Evolutionary conservation across 2,113 vertebrate genomes (phyloP).

Genomic region (Neogobius melanostomus): DNA sequence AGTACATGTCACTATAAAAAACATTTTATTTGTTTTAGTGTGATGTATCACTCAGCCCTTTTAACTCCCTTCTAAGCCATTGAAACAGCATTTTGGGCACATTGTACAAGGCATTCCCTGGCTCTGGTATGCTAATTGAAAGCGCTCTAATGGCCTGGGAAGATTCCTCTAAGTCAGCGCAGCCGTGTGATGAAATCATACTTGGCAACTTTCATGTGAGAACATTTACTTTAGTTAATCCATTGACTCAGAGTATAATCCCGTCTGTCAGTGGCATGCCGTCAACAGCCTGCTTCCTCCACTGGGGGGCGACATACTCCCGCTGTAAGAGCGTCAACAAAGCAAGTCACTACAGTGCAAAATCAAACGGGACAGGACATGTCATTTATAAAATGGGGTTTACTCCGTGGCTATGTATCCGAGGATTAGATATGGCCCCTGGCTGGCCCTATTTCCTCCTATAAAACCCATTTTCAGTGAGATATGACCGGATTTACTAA

Average conservation of each 20-base stretch:
- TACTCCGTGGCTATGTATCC: slow-evolving; percentile 38
- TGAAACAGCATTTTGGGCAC: slow-evolving; percentile 63
- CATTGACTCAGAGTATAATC: slow-evolving; percentile 39
- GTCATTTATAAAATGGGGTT: slow-evolving; percentile 58
- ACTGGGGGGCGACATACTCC: slow-evolving; percentile 48
- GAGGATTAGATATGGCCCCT: slow-evolving; percentile 57
- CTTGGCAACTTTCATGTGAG: slow-evolving; percentile 47
- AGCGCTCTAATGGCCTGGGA: slow-evolving; percentile 43
- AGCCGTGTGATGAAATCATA: slow-evolving; percentile 26
- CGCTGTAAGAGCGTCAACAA: slow-evolving; percentile 23
- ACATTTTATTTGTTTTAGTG: slow-evolving; percentile 48
- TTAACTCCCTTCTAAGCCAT: slow-evolving; percentile 47
- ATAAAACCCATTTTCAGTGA: slow-evolving; percentile 28
- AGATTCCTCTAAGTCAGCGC: slow-evolving; percentile 41
- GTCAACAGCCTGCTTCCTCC: slow-evolving; percentile 14
- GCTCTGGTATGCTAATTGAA: slow-evolving; percentile 50
- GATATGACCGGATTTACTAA: slow-evolving; percentile 39
- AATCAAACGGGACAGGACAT: slow-evolving; percentile 29
- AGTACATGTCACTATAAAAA: slow-evolving; percentile 21
- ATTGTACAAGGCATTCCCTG: background rate
- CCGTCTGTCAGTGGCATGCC: background rate
- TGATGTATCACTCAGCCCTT: slow-evolving; percentile 53
- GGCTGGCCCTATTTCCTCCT: slow-evolving; percentile 43
- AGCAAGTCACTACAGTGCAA: slow-evolving; percentile 6
- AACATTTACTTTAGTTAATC: slow-evolving; percentile 59